Base-by-base conservation (phyloP, 2,888 invertebrate genomes). In the Ormyrus thymus region DNA sequence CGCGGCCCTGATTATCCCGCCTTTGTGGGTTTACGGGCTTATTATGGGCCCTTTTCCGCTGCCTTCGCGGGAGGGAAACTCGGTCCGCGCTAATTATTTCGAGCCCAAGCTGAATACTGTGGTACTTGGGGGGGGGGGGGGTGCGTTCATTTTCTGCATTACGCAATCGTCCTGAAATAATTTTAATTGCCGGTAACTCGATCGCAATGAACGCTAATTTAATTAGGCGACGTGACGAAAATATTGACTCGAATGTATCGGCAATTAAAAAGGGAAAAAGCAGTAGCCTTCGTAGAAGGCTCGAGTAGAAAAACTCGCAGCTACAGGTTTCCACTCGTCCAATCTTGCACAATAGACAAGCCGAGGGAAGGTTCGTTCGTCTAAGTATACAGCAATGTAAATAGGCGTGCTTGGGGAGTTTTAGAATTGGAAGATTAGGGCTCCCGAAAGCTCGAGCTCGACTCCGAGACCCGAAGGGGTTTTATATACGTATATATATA, bases 351-450 rank as follows among this genome's bases (percentile, higher is more conserved):
- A 13, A 53, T 50, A 58, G 56, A 66, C 53, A 11, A n/a, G 50
- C 51, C 29, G 29, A 29, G 29, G 29, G 29, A 29, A 29, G 51
- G 45, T 13, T 50, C 70, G 45, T 75, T 58, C 51, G 10, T 61
- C 29, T 51, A 48, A n/a, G 11, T 56, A 29, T 56, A 66, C 45
- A 9, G 46, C 51, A 72, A 59, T 68, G 72, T 72, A 78, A 78
- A 78, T 78, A 78, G 5, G 59, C 59, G 58, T 10, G 55, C 6
- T 13, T 8, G 10, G 10, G 29, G 64, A 72, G 58, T 61, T 58
- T 72, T 61, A 55, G 82, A 81, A 81, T 82, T 56, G 83, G 77
- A 81, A 84, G 85, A 87, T 86, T 84, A 84, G 85, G 83, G 80
- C 81, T 83, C 82, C 84, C 81, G 83, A 85, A 84, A 76, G 71